phyloP scores from a whole-genome alignment of 2,888 invertebrate species.

The Tenthredo scrophulariae region DNA sequence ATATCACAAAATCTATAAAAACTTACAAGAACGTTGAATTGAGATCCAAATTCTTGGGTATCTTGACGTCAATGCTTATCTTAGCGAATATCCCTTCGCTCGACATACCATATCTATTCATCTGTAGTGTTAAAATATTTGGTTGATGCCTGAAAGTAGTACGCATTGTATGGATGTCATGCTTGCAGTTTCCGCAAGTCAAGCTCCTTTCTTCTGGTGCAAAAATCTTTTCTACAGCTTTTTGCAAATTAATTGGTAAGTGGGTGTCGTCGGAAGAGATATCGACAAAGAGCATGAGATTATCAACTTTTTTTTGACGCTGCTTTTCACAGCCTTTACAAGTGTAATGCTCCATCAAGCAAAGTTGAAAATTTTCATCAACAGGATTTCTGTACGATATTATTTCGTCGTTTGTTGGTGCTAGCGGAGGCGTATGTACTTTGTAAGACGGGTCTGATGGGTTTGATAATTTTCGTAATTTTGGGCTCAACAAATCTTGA shows the following conservation, averaged over 20 bases:
- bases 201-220: constrained; percentile 67
- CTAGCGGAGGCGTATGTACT: constrained; percentile 61
- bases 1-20: background rate
- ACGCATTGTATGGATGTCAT: constrained; percentile 65
- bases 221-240: constrained; percentile 66
- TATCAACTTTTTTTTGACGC: constrained; percentile 68
- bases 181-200: constrained; percentile 68
- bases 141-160: constrained; percentile 68
- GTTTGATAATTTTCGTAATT: constrained; percentile 58
- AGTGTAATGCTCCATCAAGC: constrained; percentile 69
- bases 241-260: constrained; percentile 60
- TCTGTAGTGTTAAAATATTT: constrained; percentile 68
- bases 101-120: constrained; percentile 70
- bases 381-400: constrained; percentile 64
- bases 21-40: constrained; percentile 66
- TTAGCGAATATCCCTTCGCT: constrained; percentile 68
- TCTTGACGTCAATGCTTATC: constrained; percentile 67
- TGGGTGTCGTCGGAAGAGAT: constrained; percentile 63
- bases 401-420: constrained; percentile 37
- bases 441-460: constrained; percentile 56
- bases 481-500: constrained; percentile 60
- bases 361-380: constrained; percentile 68
- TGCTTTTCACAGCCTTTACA: constrained; percentile 68
- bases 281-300: constrained; percentile 71
- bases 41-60: constrained; percentile 65